Conservation (phyloP, 2,113 vertebrate genomes). For the Dasyornis broadbenti region DNA sequence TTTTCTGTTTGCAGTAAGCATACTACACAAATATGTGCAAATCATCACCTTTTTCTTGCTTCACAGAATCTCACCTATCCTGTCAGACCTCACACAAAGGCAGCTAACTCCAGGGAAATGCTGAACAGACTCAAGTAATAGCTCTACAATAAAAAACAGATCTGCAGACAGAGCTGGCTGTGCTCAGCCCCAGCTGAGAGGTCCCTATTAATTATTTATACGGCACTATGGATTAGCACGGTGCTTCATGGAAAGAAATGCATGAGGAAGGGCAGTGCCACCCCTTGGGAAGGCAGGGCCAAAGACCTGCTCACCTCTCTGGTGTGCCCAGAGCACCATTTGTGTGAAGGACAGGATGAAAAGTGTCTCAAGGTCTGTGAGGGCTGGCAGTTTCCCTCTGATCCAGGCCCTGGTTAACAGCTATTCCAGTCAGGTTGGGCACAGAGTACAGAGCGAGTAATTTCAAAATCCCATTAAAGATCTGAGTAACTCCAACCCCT, state of each 20-base stretch:
- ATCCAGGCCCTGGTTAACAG: neutral
- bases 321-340: neutral
- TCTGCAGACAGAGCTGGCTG: neutral
- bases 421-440: neutral
- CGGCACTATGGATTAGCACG: neutral
- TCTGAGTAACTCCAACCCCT: neutral
- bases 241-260: neutral
- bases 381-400: neutral
- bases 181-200: neutral
- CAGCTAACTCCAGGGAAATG: neutral
- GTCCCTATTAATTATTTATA: neutral
- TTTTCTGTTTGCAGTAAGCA: neutral
- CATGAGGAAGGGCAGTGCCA: neutral
- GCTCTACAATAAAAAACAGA: neutral
- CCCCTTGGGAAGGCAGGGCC: neutral
- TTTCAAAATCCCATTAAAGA: neutral
- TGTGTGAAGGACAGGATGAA: neutral
- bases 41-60: neutral
- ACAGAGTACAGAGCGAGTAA: accelerated
- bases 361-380: neutral
- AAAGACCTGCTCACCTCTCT: accelerated
- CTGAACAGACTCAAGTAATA: slow-evolving; percentile 1
- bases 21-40: neutral
- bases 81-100: neutral
- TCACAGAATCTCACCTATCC: neutral